phyloP scores from a whole-genome alignment of 2,113 vertebrate species.

The Microtus oregoni region DNA sequence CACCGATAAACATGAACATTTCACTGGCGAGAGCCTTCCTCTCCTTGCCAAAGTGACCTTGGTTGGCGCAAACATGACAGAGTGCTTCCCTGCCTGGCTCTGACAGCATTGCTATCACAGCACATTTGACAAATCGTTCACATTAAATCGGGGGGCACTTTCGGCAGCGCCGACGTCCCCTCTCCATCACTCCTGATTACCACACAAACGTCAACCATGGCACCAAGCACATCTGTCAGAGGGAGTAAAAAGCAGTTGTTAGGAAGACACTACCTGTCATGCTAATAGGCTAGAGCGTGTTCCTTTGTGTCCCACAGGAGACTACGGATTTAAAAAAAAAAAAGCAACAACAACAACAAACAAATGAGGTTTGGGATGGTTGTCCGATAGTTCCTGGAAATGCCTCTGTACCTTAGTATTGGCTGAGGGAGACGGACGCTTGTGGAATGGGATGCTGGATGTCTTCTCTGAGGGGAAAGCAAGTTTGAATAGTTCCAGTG shows the following conservation, averaged over 20 bases:
- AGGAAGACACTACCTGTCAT: conserved; percentile 89
- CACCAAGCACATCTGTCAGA: conserved; percentile 90
- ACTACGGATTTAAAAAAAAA: conserved; percentile 64
- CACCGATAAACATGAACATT: conserved; percentile 82
- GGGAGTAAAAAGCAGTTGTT: conserved; percentile 92
- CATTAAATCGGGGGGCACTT: conserved; percentile 92
- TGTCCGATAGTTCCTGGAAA: conserved; percentile 73
- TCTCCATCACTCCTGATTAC: conserved; percentile 95
- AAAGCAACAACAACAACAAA: conserved; percentile 59
- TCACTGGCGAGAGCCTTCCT: conserved; percentile 81
- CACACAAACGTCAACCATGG: conserved; percentile 89
- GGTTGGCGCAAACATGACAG: conserved; percentile 90
- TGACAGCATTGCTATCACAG: conserved; percentile 90
- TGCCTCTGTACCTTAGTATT: conserved; percentile 50
- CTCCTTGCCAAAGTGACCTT: conserved; percentile 93
- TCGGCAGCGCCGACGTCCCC: conserved; percentile 88
- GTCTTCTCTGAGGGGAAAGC: conserved; percentile 3
- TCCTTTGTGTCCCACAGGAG: conserved; percentile 78
- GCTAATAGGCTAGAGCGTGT: conserved; percentile 86
- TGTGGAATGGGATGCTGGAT: background rate
- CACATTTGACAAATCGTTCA: conserved; percentile 90
- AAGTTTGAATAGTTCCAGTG: background rate
- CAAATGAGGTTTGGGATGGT: conserved; percentile 55
- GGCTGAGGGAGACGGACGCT: background rate
- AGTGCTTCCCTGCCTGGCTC: conserved; percentile 85